Evolutionary conservation across 2,113 vertebrate genomes (phyloP).

Genomic region (Rhynchomys soricoides): DNA sequence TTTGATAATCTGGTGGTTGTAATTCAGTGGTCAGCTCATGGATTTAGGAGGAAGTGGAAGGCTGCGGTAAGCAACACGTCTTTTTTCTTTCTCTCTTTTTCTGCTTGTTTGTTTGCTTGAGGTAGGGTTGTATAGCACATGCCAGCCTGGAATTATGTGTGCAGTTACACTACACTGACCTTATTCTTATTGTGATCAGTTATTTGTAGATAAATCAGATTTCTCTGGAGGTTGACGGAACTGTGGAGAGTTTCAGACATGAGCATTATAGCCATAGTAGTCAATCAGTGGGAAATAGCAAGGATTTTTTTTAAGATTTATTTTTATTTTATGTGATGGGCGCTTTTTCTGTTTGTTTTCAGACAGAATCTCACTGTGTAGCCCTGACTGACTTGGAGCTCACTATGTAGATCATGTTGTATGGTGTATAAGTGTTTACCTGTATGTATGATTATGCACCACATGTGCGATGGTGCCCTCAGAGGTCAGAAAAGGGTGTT

Average conservation of each 20-base stretch:
- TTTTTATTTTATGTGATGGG: neutral
- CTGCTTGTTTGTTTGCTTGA: neutral
- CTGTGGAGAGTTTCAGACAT: conserved; percentile 40
- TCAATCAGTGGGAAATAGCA: conserved; percentile 35
- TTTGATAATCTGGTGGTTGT: conserved; percentile 16
- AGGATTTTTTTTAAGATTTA: neutral
- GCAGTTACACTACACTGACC: neutral
- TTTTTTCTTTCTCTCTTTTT: neutral
- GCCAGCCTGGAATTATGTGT: neutral
- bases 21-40: neutral
- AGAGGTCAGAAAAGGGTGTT: neutral
- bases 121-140: neutral
- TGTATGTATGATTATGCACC: neutral
- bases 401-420: neutral
- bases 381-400: neutral
- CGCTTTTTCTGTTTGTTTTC: neutral
- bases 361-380: neutral
- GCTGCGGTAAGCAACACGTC: neutral
- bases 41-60: conserved; percentile 27
- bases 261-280: conserved; percentile 3
- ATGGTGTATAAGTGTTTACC: neutral
- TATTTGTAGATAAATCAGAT: conserved; percentile 6
- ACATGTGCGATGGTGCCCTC: neutral
- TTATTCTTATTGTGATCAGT: conserved; percentile 58
- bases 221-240: conserved; percentile 30